Evolutionary conservation across 2,888 invertebrate genomes (phyloP), one percentile per base, ranked within the genome.

Genomic region (Aromia moschata): DNA sequence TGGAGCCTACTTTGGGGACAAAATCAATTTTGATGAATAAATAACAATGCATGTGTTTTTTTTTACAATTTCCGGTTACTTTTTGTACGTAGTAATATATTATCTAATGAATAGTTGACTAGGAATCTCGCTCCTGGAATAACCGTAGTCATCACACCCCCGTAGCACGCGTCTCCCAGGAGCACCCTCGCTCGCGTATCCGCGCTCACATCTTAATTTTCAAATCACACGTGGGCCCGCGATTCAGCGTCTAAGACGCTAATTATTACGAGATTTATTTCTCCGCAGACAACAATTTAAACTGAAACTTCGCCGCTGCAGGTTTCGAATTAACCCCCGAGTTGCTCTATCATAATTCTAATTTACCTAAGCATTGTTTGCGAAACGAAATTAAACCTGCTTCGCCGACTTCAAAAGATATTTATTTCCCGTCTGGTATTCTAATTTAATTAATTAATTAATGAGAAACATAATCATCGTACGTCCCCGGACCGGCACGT

Each of bases 251-350:
- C 46, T 58, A 49, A 58, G 47, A 61, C 41, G 40, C 46, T 63
- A 59, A 65, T 65, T 61, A 63, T 65, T 61, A 58, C 41, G 20
- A 56, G 60, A 65, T 65, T 65, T 63, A 65, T 65, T 55, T 61
- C 53, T 53, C 51, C 40, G 44, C 51, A 51, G 51, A 62, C 56
- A 55, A 45, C 56, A 65, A 61, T 58, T 57, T 63, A 57, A n/a
- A 58, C 46, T 53, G 47, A 25, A 54, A 63, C 56, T 63, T 63
- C 58, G 62, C 60, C 58, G 62, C 49, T 55, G 11, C 38, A 58
- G 46, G 53, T 58, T 58, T 58, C 47, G 46, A 60, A 60, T 60
- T 52, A 56, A 60, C 60, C 44, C 46, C 51, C 33, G 40, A 60
- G 60, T 45, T 57, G 51, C 44, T 51, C 51, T 51, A 57, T 57